Evolutionary conservation across 2,113 vertebrate genomes (phyloP).

Genomic region (Anthoscopus minutus): DNA sequence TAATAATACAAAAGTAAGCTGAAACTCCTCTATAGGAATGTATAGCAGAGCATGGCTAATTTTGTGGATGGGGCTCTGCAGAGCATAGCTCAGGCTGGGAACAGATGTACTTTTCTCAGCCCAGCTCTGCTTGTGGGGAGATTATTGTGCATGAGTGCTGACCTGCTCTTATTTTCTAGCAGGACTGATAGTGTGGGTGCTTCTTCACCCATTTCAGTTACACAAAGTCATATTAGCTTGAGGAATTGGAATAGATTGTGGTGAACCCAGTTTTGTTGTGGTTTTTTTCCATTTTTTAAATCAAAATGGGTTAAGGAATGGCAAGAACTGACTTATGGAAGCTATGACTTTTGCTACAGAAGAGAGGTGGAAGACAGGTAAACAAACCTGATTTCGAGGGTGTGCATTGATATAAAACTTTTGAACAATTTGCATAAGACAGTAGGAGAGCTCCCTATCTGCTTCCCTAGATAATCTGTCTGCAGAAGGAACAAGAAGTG

Average conservation of each 20-base stretch:
- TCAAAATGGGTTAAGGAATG: not conserved
- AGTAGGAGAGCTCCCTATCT: not conserved
- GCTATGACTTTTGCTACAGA: not conserved
- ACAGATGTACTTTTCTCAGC: constrained; percentile 30
- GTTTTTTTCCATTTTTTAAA: not conserved
- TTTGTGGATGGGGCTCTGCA: not conserved
- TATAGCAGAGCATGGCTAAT: constrained; percentile 29
- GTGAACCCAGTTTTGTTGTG: not conserved
- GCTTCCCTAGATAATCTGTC: not conserved
- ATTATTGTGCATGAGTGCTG: constrained; percentile 5
- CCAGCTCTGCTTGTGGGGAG: not conserved
- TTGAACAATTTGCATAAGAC: not conserved
- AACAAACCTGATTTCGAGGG: not conserved
- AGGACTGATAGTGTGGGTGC: not conserved
- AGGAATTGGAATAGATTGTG: not conserved
- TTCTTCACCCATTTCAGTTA: not conserved
- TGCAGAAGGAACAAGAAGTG: not conserved
- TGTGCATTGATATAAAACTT: not conserved
- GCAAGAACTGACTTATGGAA: not conserved
- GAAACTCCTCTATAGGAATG: not conserved
- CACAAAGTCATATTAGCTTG: not conserved
- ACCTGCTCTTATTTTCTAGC: constrained; percentile 30
- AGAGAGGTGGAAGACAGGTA: not conserved
- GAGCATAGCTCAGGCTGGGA: not conserved
- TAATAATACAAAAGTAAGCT: constrained; percentile 14